Conservation (phyloP, 2,888 invertebrate genomes). For the Cephus sareptanus region DNA sequence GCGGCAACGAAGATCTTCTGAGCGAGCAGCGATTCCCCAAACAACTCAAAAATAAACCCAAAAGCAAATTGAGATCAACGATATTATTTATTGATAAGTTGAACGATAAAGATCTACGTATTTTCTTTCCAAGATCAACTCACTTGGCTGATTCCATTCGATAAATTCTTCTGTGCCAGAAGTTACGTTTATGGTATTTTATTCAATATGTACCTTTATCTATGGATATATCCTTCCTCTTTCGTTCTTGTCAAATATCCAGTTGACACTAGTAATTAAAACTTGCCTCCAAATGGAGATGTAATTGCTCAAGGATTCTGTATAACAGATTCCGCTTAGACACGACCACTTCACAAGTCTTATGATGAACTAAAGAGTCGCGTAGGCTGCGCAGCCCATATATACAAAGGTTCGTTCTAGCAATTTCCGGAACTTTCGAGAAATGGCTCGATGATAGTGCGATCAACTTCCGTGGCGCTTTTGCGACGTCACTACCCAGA, state of each 20-base stretch:
- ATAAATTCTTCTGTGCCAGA: not conserved
- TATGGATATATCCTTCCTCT: constrained; percentile 6
- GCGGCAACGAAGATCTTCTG: constrained; percentile 32
- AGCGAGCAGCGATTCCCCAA: constrained; percentile 7
- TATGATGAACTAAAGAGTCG: constrained; percentile 63
- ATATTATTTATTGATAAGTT: not conserved
- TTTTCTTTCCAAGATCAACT: not conserved
- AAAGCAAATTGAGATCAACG: not conserved
- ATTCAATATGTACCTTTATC: constrained; percentile 4
- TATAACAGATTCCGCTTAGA: not conserved
- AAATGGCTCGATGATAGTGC: constrained; percentile 59
- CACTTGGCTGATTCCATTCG: not conserved
- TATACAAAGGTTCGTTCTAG: constrained; percentile 72
- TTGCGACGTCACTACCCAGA: not conserved
- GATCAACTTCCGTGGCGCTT: constrained; percentile 42
- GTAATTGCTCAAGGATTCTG: not conserved
- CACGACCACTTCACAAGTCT: constrained; percentile 33
- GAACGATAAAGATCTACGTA: not conserved
- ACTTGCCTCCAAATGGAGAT: not conserved
- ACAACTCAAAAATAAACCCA: constrained; percentile 47
- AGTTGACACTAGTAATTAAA: constrained; percentile 20
- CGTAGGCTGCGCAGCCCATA: constrained; percentile 70
- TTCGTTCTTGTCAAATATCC: constrained; percentile 15
- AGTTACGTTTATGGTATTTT: not conserved
- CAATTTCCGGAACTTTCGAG: constrained; percentile 77